Base-by-base conservation (phyloP, 2,797 vertebrate species). In the Lindbergichthys nudifrons region DNA sequence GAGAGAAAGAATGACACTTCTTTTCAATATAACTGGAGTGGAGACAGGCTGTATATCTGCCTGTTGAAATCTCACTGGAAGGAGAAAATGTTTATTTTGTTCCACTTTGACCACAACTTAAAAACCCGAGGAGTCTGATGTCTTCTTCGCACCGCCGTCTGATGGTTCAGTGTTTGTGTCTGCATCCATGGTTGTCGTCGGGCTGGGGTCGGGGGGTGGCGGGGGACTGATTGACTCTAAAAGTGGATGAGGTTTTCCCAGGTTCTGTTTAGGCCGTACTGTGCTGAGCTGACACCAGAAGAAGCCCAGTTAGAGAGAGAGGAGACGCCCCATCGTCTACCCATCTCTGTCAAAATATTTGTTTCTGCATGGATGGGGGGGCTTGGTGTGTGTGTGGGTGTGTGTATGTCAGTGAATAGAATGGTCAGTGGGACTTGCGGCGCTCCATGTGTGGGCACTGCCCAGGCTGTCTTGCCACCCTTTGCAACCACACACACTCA, bases 261-360 rank as follows among this genome's bases (percentile, higher is more conserved):
- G 85, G 87, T 86, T 75, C 83, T 82, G 80, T 85, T 90, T 87
- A 79, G 51, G 56, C 46, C 32, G 0, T 65, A 70, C 82, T 43
- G 32, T 36, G 32, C 32, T 36, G 54, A 86, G 32, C 32, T 36
- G 54, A 86, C 78, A 83, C 80, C 82, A 77, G 75, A 75, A 86
- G 82, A 64, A 76, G 59, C 66, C 79, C 70, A 65, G 76, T 77
- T 72, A 79, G 75, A 89, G 76, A 77, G 82, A 80, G 84, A 81
- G 80, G 86, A 88, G 90, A 92, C 89, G 87, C 90, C 89, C 87
- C 70, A 52, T 70, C 81, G 90, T 91, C 91, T 90, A 52, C 87
- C 81, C 73, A 76, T 92, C 88, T 87, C 83, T 93, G 85, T 91
- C 91, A 91, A 93, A 94, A 94, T 93, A 94, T 94, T 93, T 94